Evolutionary conservation across 1,140 invertebrate species (phyloP).

Genomic region (Aethina tumida): DNA sequence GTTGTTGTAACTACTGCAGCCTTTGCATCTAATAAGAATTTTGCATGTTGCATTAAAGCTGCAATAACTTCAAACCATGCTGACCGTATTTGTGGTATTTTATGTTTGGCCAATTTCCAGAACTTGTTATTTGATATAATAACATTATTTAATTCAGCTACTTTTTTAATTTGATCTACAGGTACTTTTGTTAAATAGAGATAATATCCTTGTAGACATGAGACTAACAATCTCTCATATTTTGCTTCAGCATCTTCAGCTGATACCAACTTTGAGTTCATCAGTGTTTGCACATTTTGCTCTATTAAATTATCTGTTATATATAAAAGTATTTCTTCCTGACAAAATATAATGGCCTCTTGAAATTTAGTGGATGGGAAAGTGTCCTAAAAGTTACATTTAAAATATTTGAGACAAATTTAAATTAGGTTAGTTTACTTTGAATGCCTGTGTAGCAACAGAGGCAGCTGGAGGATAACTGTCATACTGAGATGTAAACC

Average conservation of each 20-base stretch:
- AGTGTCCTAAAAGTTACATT: conserved; percentile 41
- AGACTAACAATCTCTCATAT: conserved; percentile 56
- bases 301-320: conserved; percentile 59
- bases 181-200: conserved; percentile 48
- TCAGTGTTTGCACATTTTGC: conserved; percentile 52
- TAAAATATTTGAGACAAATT: neutral
- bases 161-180: conserved; percentile 41
- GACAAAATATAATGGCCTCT: conserved; percentile 66
- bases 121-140: conserved; percentile 55
- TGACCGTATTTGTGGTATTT: conserved; percentile 43
- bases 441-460: conserved; percentile 59
- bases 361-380: conserved; percentile 61
- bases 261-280: conserved; percentile 42
- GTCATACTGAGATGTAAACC: conserved; percentile 73
- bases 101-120: conserved; percentile 59
- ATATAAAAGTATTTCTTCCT: conserved; percentile 64
- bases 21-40: conserved; percentile 38
- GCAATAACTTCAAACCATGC: conserved; percentile 57
- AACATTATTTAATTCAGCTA: conserved; percentile 39
- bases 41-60: conserved; percentile 47
- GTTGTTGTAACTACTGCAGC: conserved; percentile 46
- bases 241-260: conserved; percentile 64
- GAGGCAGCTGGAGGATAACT: conserved; percentile 68
- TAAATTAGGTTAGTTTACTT: conserved; percentile 35
- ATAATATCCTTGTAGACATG: conserved; percentile 55